Evolutionary conservation across 1,140 invertebrate genomes (phyloP), one percentile per base, ranked within the genome.

Genomic region (Caenorhabditis inopinata): DNA sequence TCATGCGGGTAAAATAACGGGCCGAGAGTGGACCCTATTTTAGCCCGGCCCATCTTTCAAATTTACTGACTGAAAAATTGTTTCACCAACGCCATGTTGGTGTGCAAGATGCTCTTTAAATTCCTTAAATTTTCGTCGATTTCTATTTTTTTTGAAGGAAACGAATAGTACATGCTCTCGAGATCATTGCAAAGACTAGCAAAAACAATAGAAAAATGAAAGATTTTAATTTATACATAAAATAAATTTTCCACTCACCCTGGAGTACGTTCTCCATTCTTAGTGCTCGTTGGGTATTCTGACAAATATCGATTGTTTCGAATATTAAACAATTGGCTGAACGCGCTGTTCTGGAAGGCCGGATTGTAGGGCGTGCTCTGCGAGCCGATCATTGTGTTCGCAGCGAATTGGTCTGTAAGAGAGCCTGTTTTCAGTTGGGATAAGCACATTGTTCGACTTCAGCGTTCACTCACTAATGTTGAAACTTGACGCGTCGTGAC

Each of bases 371-470:
- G 42, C 29, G 47, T 47, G n/a, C 75, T 18, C 47, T 79, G 78
- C 6, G 45, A 49, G n/a, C 46, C 29, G 46, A 83, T 83, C 82
- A 83, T 83, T 18, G 74, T 46, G 9, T 68, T 49, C 48, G 78
- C 83, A 7, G 82, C 51, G 38, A 83, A 83, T 45, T 83, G 82
- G 27, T 78, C 82, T 68, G 77, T 32, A 83, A 80, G 46, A 11
- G 76, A 62, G 48, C 42, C 42, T 46, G 18, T 45, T 27, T 23
- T 23, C 14, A 27, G 73, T 25, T 68, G 32, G 38, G 38, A 14
- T 42, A 42, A 58, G 18, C n/a, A 32, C n/a, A 16, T 12, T 21
- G 21, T n/a, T 7, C 6, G n/a, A 21, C 4, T 68, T 14, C 27
- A 5, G 2, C 0, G 25, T 25, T 25, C n/a, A 75, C 78, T 79